Base-by-base conservation (phyloP, 2,888 invertebrate genomes). In the Prosopocoilus inquinatus region DNA sequence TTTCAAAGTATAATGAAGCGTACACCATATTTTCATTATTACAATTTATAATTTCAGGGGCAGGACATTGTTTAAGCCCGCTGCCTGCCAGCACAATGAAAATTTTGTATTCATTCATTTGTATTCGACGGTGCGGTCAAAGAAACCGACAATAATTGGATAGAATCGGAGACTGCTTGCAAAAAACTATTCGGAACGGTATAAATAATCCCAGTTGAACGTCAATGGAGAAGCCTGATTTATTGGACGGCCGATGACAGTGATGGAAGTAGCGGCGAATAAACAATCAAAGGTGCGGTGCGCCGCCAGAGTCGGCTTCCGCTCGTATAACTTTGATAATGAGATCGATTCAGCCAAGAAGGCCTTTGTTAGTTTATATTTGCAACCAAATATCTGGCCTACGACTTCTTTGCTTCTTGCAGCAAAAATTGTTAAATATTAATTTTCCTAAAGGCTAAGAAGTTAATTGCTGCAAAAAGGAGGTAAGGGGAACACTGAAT, bases 211-310 rank as follows among this genome's bases (percentile, higher is more conserved):
- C 72, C 69, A 63, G 69, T 62, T 60, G 65, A 66, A 62, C 57
- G 61, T 61, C 59, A 56, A 53, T 53, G 45, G 49, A 34, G 48
- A 12, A 43, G 41, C 62, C 73, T 76, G 77, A 76, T 77, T 77
- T 77, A 77, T 75, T 67, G 69, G 70, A 73, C 71, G 63, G 62
- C 63, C 62, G 67, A 66, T 70, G 76, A 75, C 75, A 75, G 74
- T 76, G 76, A 77, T 77, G 74, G 75, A 77, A 76, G 72, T 70
- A 70, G 73, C 73, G 74, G 75, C 69, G 74, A 71, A 75, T 74
- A 74, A 73, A 73, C 71, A 74, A 74, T 75, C 75, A 74, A 75
- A 75, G 72, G 67, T 33, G 39, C 45, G 41, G 58, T 67, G 66
- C 66, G 67, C 62, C 33, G 32, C n/a, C 67, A 57, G 57, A 61